Base-by-base conservation (phyloP, 2,888 invertebrate species). In the Ophion obscuratus region DNA sequence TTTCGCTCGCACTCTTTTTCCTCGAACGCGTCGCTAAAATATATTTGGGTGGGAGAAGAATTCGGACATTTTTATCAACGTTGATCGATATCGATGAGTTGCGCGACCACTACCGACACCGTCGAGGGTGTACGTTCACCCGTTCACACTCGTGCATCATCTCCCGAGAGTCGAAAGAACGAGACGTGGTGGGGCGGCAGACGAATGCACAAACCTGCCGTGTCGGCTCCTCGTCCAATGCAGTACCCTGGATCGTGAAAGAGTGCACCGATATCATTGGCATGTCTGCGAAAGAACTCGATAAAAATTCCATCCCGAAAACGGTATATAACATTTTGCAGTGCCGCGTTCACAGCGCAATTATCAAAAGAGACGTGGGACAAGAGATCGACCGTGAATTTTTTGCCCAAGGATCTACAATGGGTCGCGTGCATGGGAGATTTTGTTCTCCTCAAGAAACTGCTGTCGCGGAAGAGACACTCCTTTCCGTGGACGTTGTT, bases 371-470 rank as follows among this genome's bases (percentile, higher is more conserved):
- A 40, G 24, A 57, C 27, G 47, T 24, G 36, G 74, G 11, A n/a
- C 2, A 1, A 61, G 44, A 67, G 59, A 44, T n/a, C 11, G 11
- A 11, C n/a, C 27, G 59, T 78, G 67, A 68, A 57, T 67, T 20
- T 62, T 62, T n/a, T 62, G 47, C 61, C 67, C 82, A 78, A 92
- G 92, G 88, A 88, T 40, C 79, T 86, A 17, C 85, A 83, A 81
- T 92, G 92, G 92, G 88, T 89, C 14, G 81, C 89, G 6, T 93
- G 89, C 61, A 91, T 91, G 73, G 94, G 94, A n/a, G 92, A 94
- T 75, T 94, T 93, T 75, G 78, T 88, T 4, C 79, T 90, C 9
- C 77, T 92, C 78, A 90, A 90, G 66, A 89, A 92, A 9, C 91
- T 89, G 36, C 85, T 94, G 11, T 86, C 89, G 3, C 87, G 88